A percentile compares a stretch with the other conserved stretches of the same genome.
Evolutionary conservation across 2,888 invertebrate species (phyloP).

Genomic region (Caradrina clavipalpis): DNA sequence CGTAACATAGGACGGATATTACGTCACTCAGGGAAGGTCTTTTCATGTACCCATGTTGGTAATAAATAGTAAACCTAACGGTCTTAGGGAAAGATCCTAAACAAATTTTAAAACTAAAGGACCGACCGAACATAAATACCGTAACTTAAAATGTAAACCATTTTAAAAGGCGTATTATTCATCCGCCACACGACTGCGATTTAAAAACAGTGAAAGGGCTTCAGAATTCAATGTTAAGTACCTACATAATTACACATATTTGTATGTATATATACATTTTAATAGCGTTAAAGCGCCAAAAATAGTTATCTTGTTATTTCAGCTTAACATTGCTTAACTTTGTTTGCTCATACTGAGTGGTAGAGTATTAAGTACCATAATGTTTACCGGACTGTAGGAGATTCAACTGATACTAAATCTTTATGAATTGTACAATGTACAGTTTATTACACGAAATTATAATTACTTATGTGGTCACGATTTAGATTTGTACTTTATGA

Average conservation of each 20-base stretch:
- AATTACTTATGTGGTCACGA: neutral
- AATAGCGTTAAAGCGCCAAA: conserved; percentile 7
- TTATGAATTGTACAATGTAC: conserved; percentile 18
- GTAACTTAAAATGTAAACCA: neutral
- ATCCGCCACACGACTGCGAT: neutral
- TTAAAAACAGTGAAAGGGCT: neutral
- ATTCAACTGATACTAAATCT: conserved; percentile 12
- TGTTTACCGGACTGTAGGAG: conserved; percentile 11
- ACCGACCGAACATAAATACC: neutral
- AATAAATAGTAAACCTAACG: neutral
- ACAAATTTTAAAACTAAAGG: neutral
- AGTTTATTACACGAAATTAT: conserved; percentile 14
- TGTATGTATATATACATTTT: neutral
- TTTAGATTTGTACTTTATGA: conserved; percentile 2
- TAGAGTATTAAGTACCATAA: conserved; percentile 13
- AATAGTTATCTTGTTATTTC: conserved; percentile 30
- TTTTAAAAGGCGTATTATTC: neutral
- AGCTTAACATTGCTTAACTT: conserved; percentile 34
- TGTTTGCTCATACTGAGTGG: conserved; percentile 28
- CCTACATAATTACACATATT: neutral
- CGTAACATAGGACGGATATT: too few species aligned
- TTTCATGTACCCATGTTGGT: too few species aligned
- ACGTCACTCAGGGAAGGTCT: too few species aligned
- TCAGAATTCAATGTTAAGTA: conserved; percentile 25
- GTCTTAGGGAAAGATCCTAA: neutral